These are phyloP conservation scores for Saccostrea cuccullata DNA, from an alignment of 1,140 invertebrate genomes.

Conservation along the genomic window DNA sequence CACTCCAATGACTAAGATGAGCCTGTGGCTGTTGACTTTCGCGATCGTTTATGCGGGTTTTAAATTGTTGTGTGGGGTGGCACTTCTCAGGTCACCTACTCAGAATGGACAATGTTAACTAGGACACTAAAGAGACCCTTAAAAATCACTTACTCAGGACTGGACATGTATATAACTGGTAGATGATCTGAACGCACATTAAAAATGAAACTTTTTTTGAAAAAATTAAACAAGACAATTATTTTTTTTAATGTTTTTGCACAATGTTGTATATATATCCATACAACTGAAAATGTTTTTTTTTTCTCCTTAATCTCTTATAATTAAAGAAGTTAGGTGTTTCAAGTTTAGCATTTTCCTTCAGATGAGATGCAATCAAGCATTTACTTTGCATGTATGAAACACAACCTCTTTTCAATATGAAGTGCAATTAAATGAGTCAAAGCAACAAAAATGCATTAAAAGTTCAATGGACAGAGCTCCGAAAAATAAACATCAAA, in stretches of 20 bases:
- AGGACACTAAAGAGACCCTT: neutral
- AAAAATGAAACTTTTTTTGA: neutral
- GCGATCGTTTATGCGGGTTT: neutral
- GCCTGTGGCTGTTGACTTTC: neutral
- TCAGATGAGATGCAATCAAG: neutral
- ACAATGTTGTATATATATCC: neutral
- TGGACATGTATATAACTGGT: neutral
- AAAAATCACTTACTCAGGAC: neutral
- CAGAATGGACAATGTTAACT: neutral
- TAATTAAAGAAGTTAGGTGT: neutral
- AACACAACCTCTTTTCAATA: neutral
- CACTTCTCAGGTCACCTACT: neutral
- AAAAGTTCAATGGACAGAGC: neutral
- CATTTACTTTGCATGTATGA: neutral
- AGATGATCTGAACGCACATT: neutral
- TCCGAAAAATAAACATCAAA: neutral
- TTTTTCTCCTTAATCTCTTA: neutral
- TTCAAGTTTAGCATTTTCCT: neutral
- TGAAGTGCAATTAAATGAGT: neutral
- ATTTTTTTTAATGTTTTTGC: neutral
- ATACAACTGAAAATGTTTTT: neutral
- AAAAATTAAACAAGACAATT: neutral
- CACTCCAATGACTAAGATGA: neutral
- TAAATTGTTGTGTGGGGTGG: slow-evolving; percentile 2
- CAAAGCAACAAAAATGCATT: neutral